phyloP scores from a whole-genome alignment of 1,140 invertebrate species.

The Drosophila nannoptera region DNA sequence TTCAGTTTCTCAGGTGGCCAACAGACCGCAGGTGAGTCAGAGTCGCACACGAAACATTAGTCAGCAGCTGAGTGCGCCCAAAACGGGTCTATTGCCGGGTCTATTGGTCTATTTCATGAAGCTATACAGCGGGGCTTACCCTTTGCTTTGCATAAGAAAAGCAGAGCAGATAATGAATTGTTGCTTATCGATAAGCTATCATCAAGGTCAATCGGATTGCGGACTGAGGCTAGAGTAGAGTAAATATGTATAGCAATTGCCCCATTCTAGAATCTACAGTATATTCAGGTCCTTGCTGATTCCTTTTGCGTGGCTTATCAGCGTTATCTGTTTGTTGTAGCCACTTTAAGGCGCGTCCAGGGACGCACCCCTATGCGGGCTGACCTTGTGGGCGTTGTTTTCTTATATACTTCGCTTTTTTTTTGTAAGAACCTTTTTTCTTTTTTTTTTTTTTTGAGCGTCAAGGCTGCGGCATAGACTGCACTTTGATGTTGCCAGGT shows the following conservation, averaged over 20 bases:
- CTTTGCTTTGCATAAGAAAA: too few relatives aligned
- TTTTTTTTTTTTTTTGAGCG: not conserved
- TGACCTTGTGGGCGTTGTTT: conserved; percentile 27
- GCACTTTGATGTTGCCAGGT: conserved; percentile 49
- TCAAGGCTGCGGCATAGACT: conserved; percentile 33
- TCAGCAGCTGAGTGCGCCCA: conserved; percentile 17
- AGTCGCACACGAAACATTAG: conserved; percentile 16
- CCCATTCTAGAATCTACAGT: too few relatives aligned
- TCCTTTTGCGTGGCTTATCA: not conserved
- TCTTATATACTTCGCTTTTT: not conserved
- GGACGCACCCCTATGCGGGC: conserved; percentile 32
- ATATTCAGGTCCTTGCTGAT: too few relatives aligned
- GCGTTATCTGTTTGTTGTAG: not conserved
- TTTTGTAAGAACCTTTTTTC: not conserved
- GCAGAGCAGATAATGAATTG: too few relatives aligned
- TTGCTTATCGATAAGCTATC: too few relatives aligned
- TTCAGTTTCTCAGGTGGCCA: conserved; percentile 11
- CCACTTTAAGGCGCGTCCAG: conserved; percentile 28
- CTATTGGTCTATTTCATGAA: too few relatives aligned
- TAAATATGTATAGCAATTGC: too few relatives aligned
- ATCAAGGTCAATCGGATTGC: too few relatives aligned
- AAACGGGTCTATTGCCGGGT: not conserved
- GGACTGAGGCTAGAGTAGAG: too few relatives aligned
- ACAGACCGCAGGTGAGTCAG: conserved; percentile 30
- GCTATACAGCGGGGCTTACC: too few relatives aligned